phyloP scores from a whole-genome alignment of 2,797 vertebrate species.

The Malacoctenus gilli region DNA sequence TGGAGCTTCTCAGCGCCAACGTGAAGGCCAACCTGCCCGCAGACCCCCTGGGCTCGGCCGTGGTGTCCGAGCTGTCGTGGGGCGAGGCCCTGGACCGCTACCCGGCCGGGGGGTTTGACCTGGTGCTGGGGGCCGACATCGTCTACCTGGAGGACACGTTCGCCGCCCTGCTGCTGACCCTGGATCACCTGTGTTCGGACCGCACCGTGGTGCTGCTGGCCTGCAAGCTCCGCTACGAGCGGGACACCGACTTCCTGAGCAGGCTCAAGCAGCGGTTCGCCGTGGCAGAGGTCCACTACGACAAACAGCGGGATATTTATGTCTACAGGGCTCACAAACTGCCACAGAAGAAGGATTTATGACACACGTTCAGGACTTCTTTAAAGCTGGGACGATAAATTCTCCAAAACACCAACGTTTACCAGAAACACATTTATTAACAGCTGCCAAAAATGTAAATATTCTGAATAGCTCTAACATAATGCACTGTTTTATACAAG shows the following conservation, averaged over 20 bases:
- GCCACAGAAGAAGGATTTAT: constrained; percentile 73
- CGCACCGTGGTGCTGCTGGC: constrained; percentile 84
- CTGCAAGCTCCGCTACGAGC: constrained; percentile 92
- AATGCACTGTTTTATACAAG: constrained; percentile 75
- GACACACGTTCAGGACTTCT: too few relatives aligned
- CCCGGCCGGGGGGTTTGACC: constrained; percentile 82
- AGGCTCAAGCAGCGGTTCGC: constrained; percentile 83
- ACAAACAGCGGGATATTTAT: constrained; percentile 86
- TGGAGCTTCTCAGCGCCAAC: constrained; percentile 89
- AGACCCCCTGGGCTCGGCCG: constrained; percentile 69
- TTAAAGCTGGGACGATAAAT: too few relatives aligned
- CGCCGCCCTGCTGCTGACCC: constrained; percentile 83
- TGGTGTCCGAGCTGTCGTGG: constrained; percentile 91
- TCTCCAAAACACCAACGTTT: constrained; percentile 13
- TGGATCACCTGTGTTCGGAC: constrained; percentile 87
- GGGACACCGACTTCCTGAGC: constrained; percentile 86
- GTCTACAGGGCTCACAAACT: constrained; percentile 86
- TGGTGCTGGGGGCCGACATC: constrained; percentile 93
- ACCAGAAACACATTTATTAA: constrained; percentile 79
- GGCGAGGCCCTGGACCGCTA: constrained; percentile 85
- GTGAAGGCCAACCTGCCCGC: constrained; percentile 87
- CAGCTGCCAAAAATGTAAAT: constrained; percentile 82
- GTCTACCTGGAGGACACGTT: constrained; percentile 96
- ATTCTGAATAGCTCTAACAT: constrained; percentile 74
- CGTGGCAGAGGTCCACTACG: constrained; percentile 86